These are phyloP conservation scores for Zaprionus davidi DNA, from an alignment of 1,140 invertebrate genomes.

Conservation along the genomic window DNA sequence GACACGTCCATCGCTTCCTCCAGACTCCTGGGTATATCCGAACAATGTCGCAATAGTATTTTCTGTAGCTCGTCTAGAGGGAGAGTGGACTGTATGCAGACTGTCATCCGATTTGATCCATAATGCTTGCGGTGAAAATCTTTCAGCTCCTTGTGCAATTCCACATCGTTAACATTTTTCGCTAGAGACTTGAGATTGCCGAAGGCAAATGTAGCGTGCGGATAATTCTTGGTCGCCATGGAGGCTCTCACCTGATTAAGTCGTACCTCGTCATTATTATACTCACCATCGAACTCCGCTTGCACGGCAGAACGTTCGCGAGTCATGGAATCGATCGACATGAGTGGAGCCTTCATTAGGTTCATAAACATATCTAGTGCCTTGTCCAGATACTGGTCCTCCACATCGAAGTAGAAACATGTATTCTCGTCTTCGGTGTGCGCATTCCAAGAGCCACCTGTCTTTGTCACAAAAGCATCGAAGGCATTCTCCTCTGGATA, in stretches of 20 bases:
- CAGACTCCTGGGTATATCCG: constrained; percentile 87
- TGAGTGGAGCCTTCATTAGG: constrained; percentile 94
- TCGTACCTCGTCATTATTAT: constrained; percentile 63
- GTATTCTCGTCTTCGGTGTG: constrained; percentile 94
- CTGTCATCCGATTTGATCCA: constrained; percentile 94
- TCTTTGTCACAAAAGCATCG: constrained; percentile 91
- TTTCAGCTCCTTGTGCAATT: constrained; percentile 88
- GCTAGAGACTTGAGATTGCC: constrained; percentile 91
- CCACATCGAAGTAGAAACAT: constrained; percentile 94
- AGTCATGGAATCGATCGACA: constrained; percentile 93
- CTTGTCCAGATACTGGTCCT: constrained; percentile 89
- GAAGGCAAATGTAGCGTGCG: constrained; percentile 92
- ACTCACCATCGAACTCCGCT: constrained; percentile 87
- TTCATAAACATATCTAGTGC: constrained; percentile 94
- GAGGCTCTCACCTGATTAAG: constrained; percentile 89
- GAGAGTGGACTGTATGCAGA: constrained; percentile 92
- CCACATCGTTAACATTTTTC: constrained; percentile 88
- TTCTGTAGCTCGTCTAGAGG: constrained; percentile 89
- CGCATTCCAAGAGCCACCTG: constrained; percentile 92
- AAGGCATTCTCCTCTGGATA: constrained; percentile 94
- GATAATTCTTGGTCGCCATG: constrained; percentile 88
- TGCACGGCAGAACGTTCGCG: constrained; percentile 95
- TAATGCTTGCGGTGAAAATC: constrained; percentile 93
- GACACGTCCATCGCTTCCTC: constrained; percentile 86
- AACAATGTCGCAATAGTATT: constrained; percentile 87